Conservation (phyloP, 2,888 invertebrate genomes). For the Congeria kusceri region DNA sequence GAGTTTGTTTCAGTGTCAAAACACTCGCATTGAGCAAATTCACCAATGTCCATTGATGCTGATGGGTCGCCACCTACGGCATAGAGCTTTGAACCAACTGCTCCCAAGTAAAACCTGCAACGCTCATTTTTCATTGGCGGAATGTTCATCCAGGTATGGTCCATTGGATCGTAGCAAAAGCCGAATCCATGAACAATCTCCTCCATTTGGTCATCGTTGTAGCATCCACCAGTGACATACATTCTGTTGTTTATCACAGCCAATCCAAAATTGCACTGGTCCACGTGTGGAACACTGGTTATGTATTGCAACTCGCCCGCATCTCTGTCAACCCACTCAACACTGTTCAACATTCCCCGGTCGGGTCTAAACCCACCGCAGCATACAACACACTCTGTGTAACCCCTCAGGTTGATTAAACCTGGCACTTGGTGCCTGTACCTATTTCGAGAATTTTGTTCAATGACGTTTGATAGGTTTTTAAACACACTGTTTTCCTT, state of each 20-base stretch:
- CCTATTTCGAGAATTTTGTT: background rate
- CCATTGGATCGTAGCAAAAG: conserved; percentile 88
- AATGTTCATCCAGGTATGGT: conserved; percentile 89
- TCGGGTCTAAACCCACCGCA: conserved; percentile 88
- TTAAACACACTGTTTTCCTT: conserved; percentile 13
- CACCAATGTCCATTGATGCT: conserved; percentile 74
- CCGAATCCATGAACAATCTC: conserved; percentile 91
- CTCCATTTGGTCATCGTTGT: conserved; percentile 87
- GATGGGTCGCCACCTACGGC: conserved; percentile 87
- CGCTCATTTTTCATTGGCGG: conserved; percentile 82
- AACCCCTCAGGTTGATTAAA: conserved; percentile 86
- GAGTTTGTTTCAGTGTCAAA: conserved; percentile 71
- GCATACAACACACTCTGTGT: conserved; percentile 90
- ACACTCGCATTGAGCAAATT: conserved; percentile 76
- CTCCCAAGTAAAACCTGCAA: conserved; percentile 80
- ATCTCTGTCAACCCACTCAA: conserved; percentile 89
- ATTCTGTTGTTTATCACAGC: conserved; percentile 90
- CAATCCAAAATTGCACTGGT: conserved; percentile 91
- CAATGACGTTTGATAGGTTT: background rate
- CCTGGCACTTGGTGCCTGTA: conserved; percentile 43
- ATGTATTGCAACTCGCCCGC: conserved; percentile 88
- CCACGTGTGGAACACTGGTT: conserved; percentile 90
- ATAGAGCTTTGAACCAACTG: conserved; percentile 73
- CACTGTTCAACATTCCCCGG: conserved; percentile 89
- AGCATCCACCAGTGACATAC: conserved; percentile 91